These are phyloP conservation scores for Tenthredo livida DNA, from an alignment of 2,888 invertebrate genomes.

Conservation along the genomic window DNA sequence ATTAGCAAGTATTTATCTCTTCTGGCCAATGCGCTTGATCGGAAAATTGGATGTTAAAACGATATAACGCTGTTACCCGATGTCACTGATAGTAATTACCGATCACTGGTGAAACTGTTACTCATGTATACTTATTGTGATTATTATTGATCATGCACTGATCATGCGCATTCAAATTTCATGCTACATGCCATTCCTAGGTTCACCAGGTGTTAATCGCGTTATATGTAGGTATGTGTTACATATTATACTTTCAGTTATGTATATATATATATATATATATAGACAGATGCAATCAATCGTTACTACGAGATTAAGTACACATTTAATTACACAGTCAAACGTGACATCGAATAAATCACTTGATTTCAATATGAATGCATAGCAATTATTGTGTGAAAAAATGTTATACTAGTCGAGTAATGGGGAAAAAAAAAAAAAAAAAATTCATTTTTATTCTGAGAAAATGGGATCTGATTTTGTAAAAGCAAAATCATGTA, in stretches of 20 bases:
- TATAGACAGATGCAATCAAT: background rate
- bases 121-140: constrained; percentile 29
- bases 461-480: too few species aligned
- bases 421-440: too few species aligned
- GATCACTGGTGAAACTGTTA: constrained; percentile 54
- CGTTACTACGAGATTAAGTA: constrained; percentile 10
- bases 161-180: background rate
- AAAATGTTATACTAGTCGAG: background rate
- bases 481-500: background rate
- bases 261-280: background rate
- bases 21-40: constrained; percentile 52
- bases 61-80: constrained; percentile 58
- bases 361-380: background rate
- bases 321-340: background rate
- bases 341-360: background rate
- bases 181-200: background rate
- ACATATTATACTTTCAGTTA: background rate
- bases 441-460: too few species aligned
- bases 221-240: background rate
- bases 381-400: background rate
- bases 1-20: constrained; percentile 52
- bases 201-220: background rate
- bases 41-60: constrained; percentile 60
- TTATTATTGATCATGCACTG: constrained; percentile 55
- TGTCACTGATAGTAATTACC: constrained; percentile 58